A percentile compares a stretch with the other conserved stretches of the same genome.
Conservation (phyloP, 2,888 invertebrate genomes). For the Caenorhabditis virilis region DNA sequence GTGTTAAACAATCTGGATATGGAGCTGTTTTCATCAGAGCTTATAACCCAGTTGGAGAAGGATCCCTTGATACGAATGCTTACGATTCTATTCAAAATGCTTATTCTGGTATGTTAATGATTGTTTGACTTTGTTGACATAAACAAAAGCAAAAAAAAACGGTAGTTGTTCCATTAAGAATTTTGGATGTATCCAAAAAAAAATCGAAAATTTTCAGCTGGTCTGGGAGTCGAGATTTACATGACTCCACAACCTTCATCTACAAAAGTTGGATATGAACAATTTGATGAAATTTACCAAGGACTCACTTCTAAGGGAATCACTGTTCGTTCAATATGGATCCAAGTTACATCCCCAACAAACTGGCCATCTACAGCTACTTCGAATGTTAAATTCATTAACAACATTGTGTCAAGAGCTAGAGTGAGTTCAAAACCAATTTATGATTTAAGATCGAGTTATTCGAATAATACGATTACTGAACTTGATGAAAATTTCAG, state of each 20-base stretch:
- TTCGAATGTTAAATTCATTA: slow-evolving; percentile 49
- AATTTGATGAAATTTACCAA: slow-evolving; percentile 48
- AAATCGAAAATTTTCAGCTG: too few relatives aligned
- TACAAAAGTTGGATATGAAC: slow-evolving; percentile 38
- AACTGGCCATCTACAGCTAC: slow-evolving; percentile 41
- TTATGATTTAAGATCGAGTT: too few relatives aligned
- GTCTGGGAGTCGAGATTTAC: slow-evolving; percentile 49
- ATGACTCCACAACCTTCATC: slow-evolving; percentile 50
- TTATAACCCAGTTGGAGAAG: slow-evolving; percentile 43
- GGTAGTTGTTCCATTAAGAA: too few relatives aligned
- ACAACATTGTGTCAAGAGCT: slow-evolving; percentile 36
- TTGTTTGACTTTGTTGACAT: too few relatives aligned
- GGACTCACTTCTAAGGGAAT: slow-evolving; percentile 42
- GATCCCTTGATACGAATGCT: slow-evolving; percentile 41
- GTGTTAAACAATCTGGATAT: slow-evolving; percentile 33
- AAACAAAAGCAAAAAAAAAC: too few relatives aligned
- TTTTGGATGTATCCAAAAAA: too few relatives aligned
- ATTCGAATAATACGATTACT: too few relatives aligned
- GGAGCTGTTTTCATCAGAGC: slow-evolving; percentile 34
- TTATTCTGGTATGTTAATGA: too few relatives aligned
- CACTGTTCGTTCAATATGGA: slow-evolving; percentile 49
- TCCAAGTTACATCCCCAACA: slow-evolving; percentile 54
- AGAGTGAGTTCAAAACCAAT: too few relatives aligned
- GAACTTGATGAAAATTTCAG: too few relatives aligned
- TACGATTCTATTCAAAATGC: slow-evolving; percentile 43